Percentiles rank a stretch among this genome's conserved stretches.
Conservation (phyloP, 2,113 vertebrate genomes). For the Varanus salvator region DNA sequence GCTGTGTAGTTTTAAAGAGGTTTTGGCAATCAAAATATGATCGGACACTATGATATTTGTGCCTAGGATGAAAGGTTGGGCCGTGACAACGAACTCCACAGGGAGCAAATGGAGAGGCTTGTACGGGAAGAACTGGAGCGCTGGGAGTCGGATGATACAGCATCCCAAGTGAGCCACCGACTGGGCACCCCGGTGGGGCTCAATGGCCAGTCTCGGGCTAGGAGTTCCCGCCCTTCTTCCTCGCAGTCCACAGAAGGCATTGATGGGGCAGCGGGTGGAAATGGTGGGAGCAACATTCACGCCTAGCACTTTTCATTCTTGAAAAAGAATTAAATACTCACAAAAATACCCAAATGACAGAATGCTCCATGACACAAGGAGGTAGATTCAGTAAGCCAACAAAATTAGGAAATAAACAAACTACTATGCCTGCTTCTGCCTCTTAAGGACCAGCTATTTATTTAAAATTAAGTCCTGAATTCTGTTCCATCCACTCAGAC, state of each 20-base stretch:
- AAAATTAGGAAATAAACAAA: not conserved
- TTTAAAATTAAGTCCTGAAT: not conserved
- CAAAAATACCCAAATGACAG: not conserved
- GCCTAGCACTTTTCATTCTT: constrained; percentile 62
- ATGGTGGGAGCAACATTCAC: constrained; percentile 67
- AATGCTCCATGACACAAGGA: not conserved
- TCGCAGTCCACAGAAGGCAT: constrained; percentile 88
- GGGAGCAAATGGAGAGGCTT: constrained; percentile 92
- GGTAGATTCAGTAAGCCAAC: not conserved
- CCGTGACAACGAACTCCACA: constrained; percentile 85
- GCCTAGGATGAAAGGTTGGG: constrained; percentile 90
- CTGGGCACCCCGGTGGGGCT: constrained; percentile 78
- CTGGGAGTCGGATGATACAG: constrained; percentile 91
- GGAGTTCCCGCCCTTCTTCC: constrained; percentile 82
- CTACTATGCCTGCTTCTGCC: not conserved
- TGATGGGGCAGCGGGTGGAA: constrained; percentile 72
- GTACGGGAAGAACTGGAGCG: constrained; percentile 93
- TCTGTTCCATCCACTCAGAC: not conserved
- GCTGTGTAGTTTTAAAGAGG: not conserved
- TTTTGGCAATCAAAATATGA: not conserved
- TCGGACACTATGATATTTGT: not conserved
- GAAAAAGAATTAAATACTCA: too few relatives aligned
- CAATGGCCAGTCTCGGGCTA: constrained; percentile 75
- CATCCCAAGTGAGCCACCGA: constrained; percentile 87
- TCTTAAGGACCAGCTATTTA: not conserved